Evolutionary conservation across 2,888 invertebrate genomes (phyloP).

Genomic region (Germaria angustata): DNA sequence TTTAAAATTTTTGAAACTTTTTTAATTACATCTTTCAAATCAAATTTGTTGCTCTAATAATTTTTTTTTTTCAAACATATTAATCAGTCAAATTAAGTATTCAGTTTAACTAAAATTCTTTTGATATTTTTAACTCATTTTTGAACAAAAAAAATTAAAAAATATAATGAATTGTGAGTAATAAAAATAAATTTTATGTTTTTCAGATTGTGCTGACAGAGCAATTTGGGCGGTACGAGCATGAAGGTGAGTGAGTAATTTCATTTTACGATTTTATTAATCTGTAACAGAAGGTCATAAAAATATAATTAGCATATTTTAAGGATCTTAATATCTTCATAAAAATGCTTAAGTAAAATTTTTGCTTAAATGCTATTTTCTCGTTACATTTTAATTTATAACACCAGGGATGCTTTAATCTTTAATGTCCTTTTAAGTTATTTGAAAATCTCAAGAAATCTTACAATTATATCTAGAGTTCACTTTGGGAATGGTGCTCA

Average conservation of each 20-base stretch:
- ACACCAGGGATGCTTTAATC: not conserved
- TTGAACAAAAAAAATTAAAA: not conserved
- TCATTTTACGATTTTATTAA: not conserved
- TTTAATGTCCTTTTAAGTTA: slow-evolving; percentile 1
- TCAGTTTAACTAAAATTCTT: slow-evolving; percentile 1
- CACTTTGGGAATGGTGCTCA: not conserved
- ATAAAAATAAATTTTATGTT: not conserved
- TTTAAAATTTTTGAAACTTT: not conserved
- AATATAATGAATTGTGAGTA: no score
- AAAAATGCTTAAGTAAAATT: not conserved
- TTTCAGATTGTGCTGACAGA: not conserved
- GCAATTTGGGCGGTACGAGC: no score
- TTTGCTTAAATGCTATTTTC: not conserved
- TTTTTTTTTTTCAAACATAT: slow-evolving; percentile 39
- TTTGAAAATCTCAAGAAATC: not conserved
- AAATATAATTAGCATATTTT: slow-evolving; percentile 26
- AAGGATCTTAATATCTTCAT: slow-evolving; percentile 2
- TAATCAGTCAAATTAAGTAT: slow-evolving; percentile 15
- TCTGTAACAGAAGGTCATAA: slow-evolving; percentile 18
- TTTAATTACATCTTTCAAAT: not conserved
- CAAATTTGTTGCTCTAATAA: slow-evolving; percentile 44
- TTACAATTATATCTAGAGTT: not conserved
- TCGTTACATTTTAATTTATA: slow-evolving; percentile 1
- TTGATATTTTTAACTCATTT: not conserved
- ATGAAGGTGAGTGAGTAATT: not conserved